These are phyloP conservation scores for Agrypnia vestita DNA, from an alignment of 1,140 invertebrate species.

Conservation along the genomic window DNA sequence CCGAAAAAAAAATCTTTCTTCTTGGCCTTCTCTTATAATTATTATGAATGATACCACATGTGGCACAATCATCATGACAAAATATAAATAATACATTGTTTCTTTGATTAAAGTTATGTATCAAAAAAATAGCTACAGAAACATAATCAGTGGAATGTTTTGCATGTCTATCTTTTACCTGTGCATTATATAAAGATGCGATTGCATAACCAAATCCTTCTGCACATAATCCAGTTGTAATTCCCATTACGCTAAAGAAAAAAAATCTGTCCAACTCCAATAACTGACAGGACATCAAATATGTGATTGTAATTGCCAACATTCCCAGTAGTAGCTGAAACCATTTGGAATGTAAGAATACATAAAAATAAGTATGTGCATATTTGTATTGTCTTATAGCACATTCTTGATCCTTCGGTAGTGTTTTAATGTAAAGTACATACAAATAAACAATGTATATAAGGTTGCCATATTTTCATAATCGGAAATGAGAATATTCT, in stretches of 20 bases:
- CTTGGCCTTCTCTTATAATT: too few relatives aligned
- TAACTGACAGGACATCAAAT: constrained; percentile 75
- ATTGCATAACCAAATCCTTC: constrained; percentile 78
- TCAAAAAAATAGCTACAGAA: neutral
- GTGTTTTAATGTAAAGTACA: too few relatives aligned
- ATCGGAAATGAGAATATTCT: too few relatives aligned
- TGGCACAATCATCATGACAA: too few relatives aligned
- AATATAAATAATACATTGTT: too few relatives aligned
- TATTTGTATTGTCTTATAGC: too few relatives aligned
- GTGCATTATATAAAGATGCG: constrained; percentile 76
- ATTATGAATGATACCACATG: too few relatives aligned
- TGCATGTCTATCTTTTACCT: constrained; percentile 64
- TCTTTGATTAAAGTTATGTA: too few relatives aligned
- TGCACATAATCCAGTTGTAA: constrained; percentile 74
- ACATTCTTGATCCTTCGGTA: too few relatives aligned
- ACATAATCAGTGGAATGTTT: constrained; percentile 49
- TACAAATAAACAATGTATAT: too few relatives aligned
- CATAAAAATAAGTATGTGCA: neutral
- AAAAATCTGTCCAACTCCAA: constrained; percentile 73
- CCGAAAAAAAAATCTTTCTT: too few relatives aligned
- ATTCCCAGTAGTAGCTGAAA: constrained; percentile 72
- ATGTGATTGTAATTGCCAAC: constrained; percentile 73
- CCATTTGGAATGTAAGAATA: neutral
- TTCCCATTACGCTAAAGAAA: constrained; percentile 72
- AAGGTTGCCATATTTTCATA: too few relatives aligned